Base-by-base conservation (phyloP, 1,140 invertebrate species). In the Zophobas atratus region DNA sequence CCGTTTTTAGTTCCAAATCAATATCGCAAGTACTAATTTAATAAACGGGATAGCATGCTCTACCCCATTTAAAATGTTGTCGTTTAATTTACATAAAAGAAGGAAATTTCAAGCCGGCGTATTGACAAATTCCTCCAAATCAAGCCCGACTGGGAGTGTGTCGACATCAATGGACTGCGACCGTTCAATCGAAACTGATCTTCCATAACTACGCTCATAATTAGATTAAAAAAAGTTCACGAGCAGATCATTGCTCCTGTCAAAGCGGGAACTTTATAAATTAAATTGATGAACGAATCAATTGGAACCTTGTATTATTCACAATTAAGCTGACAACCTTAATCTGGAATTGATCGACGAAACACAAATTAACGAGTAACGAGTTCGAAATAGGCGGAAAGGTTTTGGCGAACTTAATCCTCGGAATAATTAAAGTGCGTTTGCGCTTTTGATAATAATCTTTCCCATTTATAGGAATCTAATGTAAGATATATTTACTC, bases 321-420 rank as follows among this genome's bases (percentile, higher is more conserved):
- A 60, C 56, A 60, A 60, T 60, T 38, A 60, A 60, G 56, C 38
- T 60, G 56, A 60, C 35, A 60, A 60, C 56, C 38, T 35, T 35
- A 60, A 60, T 60, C 36, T 36, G 56, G 36, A 6, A 60, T 35
- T 60, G 56, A 60, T 60, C 38, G 56, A 39, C 56, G 56, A 39
- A 60, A 6, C 38, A 36, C n/a, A 39, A 60, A 60, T 60, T 39
- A 36, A 8, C 8, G 43, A 4, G 43, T 4, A 46, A 46, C 43
- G 43, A 46, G 8, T 4, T 3, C 43, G 43, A 46, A 46, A 8
- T 20, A 20, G 20, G 20, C 20, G 20, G 20, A 20, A 20, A 20
- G 20, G 20, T 20, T 20, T 20, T 20, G 20, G 20, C 20, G 20
- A 20, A 20, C 20, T 20, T 20, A 20, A 20, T 20, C 20, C 20